Evolutionary conservation across 2,113 vertebrate genomes (phyloP), one percentile per base, ranked within the genome.

Genomic region (Microcebus lehilahytsara): DNA sequence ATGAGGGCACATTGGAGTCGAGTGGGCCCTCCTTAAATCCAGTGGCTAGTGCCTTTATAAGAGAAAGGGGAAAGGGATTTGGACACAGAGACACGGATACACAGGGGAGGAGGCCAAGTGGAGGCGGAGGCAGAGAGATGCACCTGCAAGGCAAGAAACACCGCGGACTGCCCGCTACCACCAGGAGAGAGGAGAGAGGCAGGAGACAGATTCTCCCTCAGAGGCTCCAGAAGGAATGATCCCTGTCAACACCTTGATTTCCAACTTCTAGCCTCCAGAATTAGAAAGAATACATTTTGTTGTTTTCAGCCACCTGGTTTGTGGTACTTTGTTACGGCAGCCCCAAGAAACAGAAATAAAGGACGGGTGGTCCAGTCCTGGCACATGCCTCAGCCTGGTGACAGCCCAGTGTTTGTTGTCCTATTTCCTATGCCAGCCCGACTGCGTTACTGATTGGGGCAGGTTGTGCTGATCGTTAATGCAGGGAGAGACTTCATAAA

Each of bases 171-270:
- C 23, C 74, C 37, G 22, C 13, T 27, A 22, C 58, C 42, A 0
- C 42, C 42, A 37, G 74, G 19, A 66, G 60, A 46, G 6, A 16
- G 53, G 87, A 64, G 16, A 46, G 8, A 53, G 25, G 75, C 34
- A 11, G 0, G 0, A 34, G 9, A 11, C 9, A 20, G 32, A 1
- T 20, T 79, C 10, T 9, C 42, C 16, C 22, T n/a, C 42, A 62
- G 64, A 89, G 22, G 19, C 56, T 67, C 49, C 42, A 37, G 74
- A 40, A 64, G 74, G 34, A 51, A 9, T 8, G 25, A 37, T 30
- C 23, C 20, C 58, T 66, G 6, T 23, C n/a, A 34, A 90, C 19
- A 49, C 9, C 27, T 79, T 66, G 60, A 53, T 67, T 66, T 56
- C 37, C 17, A 49, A 56, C 53, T 69, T 69, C 49, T 23, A 69